Evolutionary conservation across 2,888 invertebrate species (phyloP).

Genomic region (Shargacucullia verbasci): DNA sequence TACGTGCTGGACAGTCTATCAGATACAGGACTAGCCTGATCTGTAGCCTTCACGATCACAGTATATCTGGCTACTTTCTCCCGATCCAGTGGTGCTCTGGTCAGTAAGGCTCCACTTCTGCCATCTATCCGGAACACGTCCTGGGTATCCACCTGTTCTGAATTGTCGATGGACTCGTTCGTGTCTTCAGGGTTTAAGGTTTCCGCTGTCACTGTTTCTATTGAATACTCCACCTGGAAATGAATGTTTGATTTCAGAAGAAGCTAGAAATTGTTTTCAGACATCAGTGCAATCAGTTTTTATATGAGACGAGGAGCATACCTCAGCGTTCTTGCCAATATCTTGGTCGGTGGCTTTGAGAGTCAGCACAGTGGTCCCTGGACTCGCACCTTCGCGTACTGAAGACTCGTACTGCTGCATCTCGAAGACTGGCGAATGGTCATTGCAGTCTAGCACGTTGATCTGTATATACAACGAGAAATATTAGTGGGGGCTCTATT

Average conservation of each 20-base stretch:
- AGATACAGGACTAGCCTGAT: conserved; percentile 94
- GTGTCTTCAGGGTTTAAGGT: conserved; percentile 67
- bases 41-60: conserved; percentile 95
- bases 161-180: conserved; percentile 75
- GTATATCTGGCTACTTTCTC: conserved; percentile 96
- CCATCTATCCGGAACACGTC: conserved; percentile 96
- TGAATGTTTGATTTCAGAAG: neutral
- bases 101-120: conserved; percentile 95
- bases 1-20: conserved; percentile 93
- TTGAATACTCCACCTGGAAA: conserved; percentile 92
- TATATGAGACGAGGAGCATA: too few species aligned
- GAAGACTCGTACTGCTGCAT: conserved; percentile 96
- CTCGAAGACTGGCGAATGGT: conserved; percentile 98
- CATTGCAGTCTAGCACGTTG: conserved; percentile 98
- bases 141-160: conserved; percentile 87
- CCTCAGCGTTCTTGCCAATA: conserved; percentile 96
- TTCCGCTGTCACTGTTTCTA: conserved; percentile 91
- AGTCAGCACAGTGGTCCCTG: conserved; percentile 96
- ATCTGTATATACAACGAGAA: conserved; percentile 87
- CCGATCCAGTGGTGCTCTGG: conserved; percentile 94
- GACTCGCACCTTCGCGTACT: conserved; percentile 95
- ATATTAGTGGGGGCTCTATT: too few species aligned
- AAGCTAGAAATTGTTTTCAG: neutral
- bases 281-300: too few species aligned
- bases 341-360: conserved; percentile 98